Percentiles rank a stretch among this genome's conserved stretches.
Evolutionary conservation across 2,797 vertebrate species (phyloP).

Genomic region (Benthosema pterotum): DNA sequence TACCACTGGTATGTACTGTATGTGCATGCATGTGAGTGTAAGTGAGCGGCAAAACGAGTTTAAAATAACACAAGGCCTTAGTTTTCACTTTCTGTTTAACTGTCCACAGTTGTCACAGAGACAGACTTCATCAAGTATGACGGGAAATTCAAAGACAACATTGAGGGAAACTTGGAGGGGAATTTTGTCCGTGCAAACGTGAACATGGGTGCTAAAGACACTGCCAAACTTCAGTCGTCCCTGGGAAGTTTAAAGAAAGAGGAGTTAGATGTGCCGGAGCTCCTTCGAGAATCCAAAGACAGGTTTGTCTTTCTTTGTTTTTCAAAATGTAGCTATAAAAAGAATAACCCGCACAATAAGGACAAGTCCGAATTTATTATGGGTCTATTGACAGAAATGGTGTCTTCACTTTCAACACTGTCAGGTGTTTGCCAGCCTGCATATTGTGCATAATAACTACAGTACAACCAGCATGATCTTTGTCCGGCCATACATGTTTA

Average conservation of each 20-base stretch:
- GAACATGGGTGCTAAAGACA: slow-evolving; percentile 72
- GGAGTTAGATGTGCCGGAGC: slow-evolving; percentile 86
- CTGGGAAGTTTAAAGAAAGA: slow-evolving; percentile 92
- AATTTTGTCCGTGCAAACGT: slow-evolving; percentile 69
- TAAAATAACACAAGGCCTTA: no score
- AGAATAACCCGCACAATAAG: no score
- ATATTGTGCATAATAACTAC: slow-evolving; percentile 5
- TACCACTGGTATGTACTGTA: no score
- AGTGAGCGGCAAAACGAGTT: no score
- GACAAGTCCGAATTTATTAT: no score
- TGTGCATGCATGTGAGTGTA: no score
- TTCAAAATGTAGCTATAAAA: no score
- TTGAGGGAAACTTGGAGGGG: slow-evolving; percentile 72
- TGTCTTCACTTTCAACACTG: no score
- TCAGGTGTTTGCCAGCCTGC: no score
- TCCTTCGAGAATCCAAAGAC: slow-evolving; percentile 79
- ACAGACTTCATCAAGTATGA: slow-evolving; percentile 89
- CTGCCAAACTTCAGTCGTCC: slow-evolving; percentile 82
- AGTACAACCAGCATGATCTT: slow-evolving; percentile 38
- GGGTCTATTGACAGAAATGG: no score
- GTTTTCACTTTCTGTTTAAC: no score
- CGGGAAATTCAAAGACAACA: slow-evolving; percentile 78
- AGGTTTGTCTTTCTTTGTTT: slow-evolving; percentile 75
- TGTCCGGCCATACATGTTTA: slow-evolving; percentile 45
- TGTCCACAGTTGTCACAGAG: slow-evolving; percentile 82